Evolutionary conservation across 2,113 vertebrate genomes (phyloP).

Genomic region (Copsychus sechellarum): DNA sequence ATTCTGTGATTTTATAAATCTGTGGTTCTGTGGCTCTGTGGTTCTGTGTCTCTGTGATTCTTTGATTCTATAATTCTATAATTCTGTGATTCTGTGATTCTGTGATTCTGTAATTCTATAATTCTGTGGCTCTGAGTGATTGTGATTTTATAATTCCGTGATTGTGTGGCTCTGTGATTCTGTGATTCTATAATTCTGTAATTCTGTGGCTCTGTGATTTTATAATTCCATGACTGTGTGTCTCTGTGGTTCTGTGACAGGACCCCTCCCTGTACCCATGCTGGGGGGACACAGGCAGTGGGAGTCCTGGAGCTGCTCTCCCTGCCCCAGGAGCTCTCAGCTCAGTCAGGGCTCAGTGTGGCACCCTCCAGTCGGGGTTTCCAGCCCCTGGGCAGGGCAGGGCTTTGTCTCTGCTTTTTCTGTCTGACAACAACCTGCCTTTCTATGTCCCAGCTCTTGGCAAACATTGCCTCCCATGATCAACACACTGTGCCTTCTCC

Average conservation of each 20-base stretch:
- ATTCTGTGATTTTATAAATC: fast-evolving
- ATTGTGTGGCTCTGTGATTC: too few species aligned
- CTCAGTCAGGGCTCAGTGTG: neutral
- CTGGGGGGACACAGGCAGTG: neutral
- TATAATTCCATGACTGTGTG: too few species aligned
- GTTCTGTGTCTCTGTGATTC: neutral
- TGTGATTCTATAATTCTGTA: too few species aligned
- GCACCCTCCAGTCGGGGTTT: neutral
- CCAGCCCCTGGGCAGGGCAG: neutral
- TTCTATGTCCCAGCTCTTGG: neutral
- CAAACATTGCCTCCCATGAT: neutral
- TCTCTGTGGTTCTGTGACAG: neutral
- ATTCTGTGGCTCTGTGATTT: too few species aligned
- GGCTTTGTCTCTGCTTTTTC: neutral
- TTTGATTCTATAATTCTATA: too few species aligned
- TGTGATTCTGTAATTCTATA: neutral
- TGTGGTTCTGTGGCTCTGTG: neutral
- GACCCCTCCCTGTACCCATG: neutral
- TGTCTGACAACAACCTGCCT: neutral
- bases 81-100: neutral
- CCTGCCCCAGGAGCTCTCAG: fast-evolving
- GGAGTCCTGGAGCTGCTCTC: neutral
- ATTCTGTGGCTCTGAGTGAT: too few species aligned
- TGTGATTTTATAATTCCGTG: too few species aligned
- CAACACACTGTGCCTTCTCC: neutral